Base-by-base conservation (phyloP, 2,888 invertebrate genomes). In the Cerceris ruficornis region DNA sequence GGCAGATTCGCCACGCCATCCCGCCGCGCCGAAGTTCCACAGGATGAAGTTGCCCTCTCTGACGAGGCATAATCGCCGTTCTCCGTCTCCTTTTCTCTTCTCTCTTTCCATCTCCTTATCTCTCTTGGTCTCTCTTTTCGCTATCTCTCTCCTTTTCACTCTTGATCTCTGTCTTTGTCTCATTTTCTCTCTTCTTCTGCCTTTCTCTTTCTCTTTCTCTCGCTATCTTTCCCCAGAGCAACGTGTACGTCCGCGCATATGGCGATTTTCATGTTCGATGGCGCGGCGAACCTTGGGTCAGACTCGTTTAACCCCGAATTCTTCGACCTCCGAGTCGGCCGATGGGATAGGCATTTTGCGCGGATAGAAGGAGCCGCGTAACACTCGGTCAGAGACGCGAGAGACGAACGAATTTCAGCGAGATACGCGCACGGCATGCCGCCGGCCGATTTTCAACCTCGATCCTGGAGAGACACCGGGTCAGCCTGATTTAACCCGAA, bases 181-280 rank as follows among this genome's bases (percentile, higher is more conserved):
- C 28, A 28, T 28, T 28, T 28, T 28, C 28, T 28, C 1, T 28
- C 2, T 28, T 28, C 4, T 28, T 28, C 28, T 28, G 1, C 28
- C 28, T 4, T 28, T 28, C 28, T 28, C 28, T 28, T 28, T 28
- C 28, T 28, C 2, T 28, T 4, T 28, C 28, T 28, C 28, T 28
- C 28, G 4, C n/a, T n/a, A 28, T 28, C 28, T 28, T 28, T 28
- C 28, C 28, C 28, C 28, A 1, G 28, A 28, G 28, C 28, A 28
- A 4, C 28, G 28, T 28, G 28, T 28, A 28, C 1, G 28, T 28
- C 28, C 64, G 54, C 28, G 65, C 52, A 17, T 15, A 41, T 50
- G 17, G 62, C 28, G 43, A 71, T 60, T 66, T 72, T 66, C 54
- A 55, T 43, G 55, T 17, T 66, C 64, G 64, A 66, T 55, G 55